Conservation (phyloP, 64 coral and sea anemone genomes). For the Porites lutea region DNA sequence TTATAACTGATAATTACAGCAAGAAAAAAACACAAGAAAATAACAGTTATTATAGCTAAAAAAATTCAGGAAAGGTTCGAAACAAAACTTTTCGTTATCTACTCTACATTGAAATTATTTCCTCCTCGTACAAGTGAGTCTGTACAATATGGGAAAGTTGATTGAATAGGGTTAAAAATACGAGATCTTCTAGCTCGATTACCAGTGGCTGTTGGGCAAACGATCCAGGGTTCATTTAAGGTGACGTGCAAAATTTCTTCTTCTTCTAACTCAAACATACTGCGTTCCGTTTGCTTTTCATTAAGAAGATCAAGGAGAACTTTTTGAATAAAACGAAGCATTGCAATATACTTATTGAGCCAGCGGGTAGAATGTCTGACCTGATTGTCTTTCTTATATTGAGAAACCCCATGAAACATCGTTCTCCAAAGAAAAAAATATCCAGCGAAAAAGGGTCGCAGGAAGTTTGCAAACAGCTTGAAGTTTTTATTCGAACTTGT, state of each 20-base stretch:
- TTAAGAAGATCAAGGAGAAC: background rate
- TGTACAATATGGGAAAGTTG: background rate
- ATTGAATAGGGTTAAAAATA: too few relatives aligned
- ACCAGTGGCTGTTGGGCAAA: too few relatives aligned
- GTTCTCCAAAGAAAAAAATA: too few relatives aligned
- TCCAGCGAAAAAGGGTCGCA: background rate
- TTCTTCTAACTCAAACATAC: slow-evolving; percentile 10
- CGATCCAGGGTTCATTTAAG: background rate
- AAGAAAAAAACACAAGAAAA: background rate
- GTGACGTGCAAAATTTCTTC: background rate
- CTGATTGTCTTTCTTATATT: too few relatives aligned
- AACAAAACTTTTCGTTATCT: too few relatives aligned
- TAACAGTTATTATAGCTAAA: background rate
- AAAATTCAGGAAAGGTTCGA: too few relatives aligned
- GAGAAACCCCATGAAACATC: too few relatives aligned
- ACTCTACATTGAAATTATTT: too few relatives aligned
- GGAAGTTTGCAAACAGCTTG: slow-evolving; percentile 27
- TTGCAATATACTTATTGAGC: background rate
- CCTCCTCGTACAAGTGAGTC: too few relatives aligned
- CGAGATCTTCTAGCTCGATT: too few relatives aligned
- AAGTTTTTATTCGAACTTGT: slow-evolving; percentile 34
- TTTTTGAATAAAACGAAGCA: background rate
- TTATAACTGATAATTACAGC: background rate
- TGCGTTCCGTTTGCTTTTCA: slow-evolving; percentile 12
- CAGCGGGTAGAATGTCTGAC: too few relatives aligned